These are phyloP conservation scores for Pelagia noctiluca DNA, from an alignment of 30 jellyfish, hydroid and myxozoan genomes.

Conservation along the genomic window DNA sequence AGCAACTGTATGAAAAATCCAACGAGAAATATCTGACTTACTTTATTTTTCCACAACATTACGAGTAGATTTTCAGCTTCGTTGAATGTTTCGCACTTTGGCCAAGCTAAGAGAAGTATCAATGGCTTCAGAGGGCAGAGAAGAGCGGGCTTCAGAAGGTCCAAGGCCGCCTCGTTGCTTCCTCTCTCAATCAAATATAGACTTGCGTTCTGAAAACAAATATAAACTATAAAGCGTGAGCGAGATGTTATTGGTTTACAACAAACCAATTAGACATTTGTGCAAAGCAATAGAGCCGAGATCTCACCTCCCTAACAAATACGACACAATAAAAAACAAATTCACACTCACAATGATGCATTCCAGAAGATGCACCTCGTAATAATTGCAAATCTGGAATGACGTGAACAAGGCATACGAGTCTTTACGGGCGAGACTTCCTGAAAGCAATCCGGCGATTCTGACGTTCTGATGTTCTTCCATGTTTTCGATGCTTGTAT, in stretches of 20 bases:
- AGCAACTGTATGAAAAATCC: background rate
- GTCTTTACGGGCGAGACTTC: conserved; percentile 14
- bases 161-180: conserved; percentile 21
- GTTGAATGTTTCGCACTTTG: conserved; percentile 57
- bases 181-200: conserved; percentile 34
- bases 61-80: conserved; percentile 59
- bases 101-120: conserved; percentile 82
- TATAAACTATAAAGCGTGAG: too few species aligned
- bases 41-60: conserved; percentile 34
- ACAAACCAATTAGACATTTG: too few species aligned
- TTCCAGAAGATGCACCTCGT: conserved; percentile 70
- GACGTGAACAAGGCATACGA: conserved; percentile 36
- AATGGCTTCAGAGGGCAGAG: conserved; percentile 66
- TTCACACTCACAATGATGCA: conserved; percentile 52
- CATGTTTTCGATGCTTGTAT: conserved; percentile 16
- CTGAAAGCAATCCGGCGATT: conserved; percentile 51
- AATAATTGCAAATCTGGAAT: conserved; percentile 60
- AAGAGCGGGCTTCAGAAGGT: conserved; percentile 51
- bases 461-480: conserved; percentile 28
- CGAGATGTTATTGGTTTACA: too few species aligned
- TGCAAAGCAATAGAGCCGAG: too few species aligned
- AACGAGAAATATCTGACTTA: background rate
- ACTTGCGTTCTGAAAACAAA: conserved; percentile 65
- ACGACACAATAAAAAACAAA: background rate
- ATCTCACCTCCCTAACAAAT: too few species aligned